Percentiles rank a stretch among this genome's conserved stretches.
Conservation (phyloP, 2,113 vertebrate genomes). For the Campylomormyrus numenius region DNA sequence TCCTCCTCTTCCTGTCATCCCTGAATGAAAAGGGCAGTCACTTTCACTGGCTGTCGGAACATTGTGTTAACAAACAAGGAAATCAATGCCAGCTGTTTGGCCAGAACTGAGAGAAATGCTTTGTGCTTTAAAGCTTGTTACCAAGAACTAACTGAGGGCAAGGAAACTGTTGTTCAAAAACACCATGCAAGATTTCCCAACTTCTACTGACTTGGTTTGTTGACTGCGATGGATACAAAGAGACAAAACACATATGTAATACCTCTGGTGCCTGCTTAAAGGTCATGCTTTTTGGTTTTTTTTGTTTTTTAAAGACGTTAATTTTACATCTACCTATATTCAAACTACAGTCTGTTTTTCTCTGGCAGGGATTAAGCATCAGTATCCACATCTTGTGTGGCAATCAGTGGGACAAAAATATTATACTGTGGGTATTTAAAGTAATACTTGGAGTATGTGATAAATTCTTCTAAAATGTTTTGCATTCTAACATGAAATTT, state of each 20-base stretch:
- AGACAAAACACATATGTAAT: background rate
- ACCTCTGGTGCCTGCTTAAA: background rate
- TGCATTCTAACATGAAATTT: background rate
- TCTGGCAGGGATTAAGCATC: background rate
- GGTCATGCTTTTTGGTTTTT: background rate
- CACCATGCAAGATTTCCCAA: slow-evolving; percentile 51
- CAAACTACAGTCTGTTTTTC: background rate
- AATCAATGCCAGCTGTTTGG: slow-evolving; percentile 46
- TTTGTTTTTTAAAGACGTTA: background rate
- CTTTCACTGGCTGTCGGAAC: slow-evolving; percentile 41
- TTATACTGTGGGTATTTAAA: background rate
- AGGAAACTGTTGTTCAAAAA: slow-evolving; percentile 47
- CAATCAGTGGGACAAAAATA: slow-evolving; percentile 17
- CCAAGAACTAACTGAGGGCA: slow-evolving; percentile 33
- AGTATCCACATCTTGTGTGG: background rate
- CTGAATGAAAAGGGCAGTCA: slow-evolving; percentile 23
- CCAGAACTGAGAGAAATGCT: slow-evolving; percentile 25
- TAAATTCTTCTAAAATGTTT: background rate
- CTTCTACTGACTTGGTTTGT: slow-evolving; percentile 47
- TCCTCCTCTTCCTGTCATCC: background rate
- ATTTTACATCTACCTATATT: background rate
- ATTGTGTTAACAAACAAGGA: slow-evolving; percentile 45
- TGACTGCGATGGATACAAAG: slow-evolving; percentile 31
- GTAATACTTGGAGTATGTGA: background rate
- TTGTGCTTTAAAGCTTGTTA: slow-evolving; percentile 42